phyloP scores from a whole-genome alignment of 2,888 invertebrate genomes.

The Abrostola triplasia region DNA sequence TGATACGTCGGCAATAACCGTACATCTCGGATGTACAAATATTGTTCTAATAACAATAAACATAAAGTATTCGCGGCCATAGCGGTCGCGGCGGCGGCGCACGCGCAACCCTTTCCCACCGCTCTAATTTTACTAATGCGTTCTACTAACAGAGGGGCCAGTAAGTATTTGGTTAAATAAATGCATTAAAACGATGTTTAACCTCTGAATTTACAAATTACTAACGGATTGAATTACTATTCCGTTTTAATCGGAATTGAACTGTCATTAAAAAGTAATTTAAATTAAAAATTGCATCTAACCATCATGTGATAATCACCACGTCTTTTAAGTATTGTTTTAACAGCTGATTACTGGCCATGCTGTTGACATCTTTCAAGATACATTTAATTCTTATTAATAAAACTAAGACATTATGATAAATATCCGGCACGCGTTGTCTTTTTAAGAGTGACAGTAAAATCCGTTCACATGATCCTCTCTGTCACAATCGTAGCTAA shows the following conservation, averaged over 20 bases:
- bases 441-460: conserved; percentile 60
- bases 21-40: conserved; percentile 85
- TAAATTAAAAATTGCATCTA: neutral
- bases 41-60: conserved; percentile 88
- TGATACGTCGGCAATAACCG: conserved; percentile 76
- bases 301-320: too few relatives aligned
- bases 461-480: conserved; percentile 83
- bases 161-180: conserved; percentile 79
- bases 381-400: too few relatives aligned
- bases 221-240: conserved; percentile 54
- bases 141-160: conserved; percentile 78
- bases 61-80: conserved; percentile 76
- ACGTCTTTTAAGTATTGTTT: too few relatives aligned
- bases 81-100: conserved; percentile 40
- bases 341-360: too few relatives aligned
- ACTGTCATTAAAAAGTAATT: neutral
- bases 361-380: too few relatives aligned
- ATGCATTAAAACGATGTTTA: conserved; percentile 78
- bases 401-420: conserved; percentile 9
- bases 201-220: conserved; percentile 79
- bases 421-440: conserved; percentile 63
- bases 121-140: conserved; percentile 88
- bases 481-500: conserved; percentile 87
- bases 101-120: conserved; percentile 85
- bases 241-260: conserved; percentile 18